Evolutionary conservation across 2,797 vertebrate genomes (phyloP).

Genomic region (Gobionotothen gibberifrons): DNA sequence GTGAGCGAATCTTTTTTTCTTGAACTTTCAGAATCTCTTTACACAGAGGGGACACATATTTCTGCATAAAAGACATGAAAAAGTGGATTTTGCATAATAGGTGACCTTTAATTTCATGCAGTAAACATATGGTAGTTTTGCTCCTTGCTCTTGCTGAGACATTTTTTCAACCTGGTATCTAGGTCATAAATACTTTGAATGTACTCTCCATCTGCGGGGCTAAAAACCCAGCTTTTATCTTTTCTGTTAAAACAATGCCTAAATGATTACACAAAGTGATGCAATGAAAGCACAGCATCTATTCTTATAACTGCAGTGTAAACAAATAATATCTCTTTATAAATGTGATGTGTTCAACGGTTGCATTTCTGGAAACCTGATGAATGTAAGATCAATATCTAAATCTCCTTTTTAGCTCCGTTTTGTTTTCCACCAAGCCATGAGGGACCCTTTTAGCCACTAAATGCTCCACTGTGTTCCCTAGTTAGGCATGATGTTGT

Average conservation of each 20-base stretch:
- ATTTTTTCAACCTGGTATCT: constrained; percentile 3
- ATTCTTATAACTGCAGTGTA: constrained; percentile 12
- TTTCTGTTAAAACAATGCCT: constrained; percentile 1
- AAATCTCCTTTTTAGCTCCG: neutral
- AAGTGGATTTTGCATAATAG: too few relatives aligned
- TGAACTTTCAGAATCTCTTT: too few relatives aligned
- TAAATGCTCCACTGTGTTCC: neutral
- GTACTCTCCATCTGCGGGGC: constrained; percentile 26
- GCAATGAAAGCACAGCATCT: constrained; percentile 7
- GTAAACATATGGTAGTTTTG: constrained; percentile 11
- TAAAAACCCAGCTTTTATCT: neutral
- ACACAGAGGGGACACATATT: too few relatives aligned
- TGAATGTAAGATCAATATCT: neutral
- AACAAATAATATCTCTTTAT: constrained; percentile 1
- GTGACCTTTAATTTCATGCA: neutral
- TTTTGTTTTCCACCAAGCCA: neutral
- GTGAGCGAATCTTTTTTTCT: too few relatives aligned
- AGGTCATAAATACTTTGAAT: constrained; percentile 7
- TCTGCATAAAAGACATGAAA: too few relatives aligned
- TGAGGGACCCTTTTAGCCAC: neutral
- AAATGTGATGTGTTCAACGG: neutral
- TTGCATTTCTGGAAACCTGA: neutral
- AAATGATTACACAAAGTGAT: constrained; percentile 8
- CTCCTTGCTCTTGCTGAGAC: neutral
- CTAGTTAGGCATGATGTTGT: neutral